phyloP scores from a whole-genome alignment of 2,888 invertebrate genomes.

The Melitaea athalia region DNA sequence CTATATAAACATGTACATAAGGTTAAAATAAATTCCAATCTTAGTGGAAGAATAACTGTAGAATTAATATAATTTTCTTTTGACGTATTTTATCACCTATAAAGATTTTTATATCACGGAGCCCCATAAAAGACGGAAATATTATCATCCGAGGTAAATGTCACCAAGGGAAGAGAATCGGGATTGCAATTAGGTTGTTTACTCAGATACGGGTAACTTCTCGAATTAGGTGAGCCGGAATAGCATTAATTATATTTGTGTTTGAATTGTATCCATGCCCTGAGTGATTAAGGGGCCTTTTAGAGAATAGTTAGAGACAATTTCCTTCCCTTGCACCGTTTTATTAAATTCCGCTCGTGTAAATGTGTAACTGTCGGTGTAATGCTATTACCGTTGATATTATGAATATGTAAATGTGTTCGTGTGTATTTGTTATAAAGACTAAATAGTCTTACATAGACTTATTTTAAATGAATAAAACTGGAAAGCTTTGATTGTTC shows the following conservation, averaged over 20 bases:
- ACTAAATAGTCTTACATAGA: no score
- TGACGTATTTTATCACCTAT: not conserved
- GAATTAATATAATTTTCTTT: not conserved
- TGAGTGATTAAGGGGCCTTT: conserved; percentile 60
- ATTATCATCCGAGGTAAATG: conserved; percentile 26
- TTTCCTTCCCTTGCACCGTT: conserved; percentile 62
- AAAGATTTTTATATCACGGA: conserved; percentile 6
- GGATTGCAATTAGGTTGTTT: conserved; percentile 74
- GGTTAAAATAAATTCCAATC: not conserved
- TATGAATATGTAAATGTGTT: not conserved
- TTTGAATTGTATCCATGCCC: conserved; percentile 76
- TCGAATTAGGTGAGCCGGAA: conserved; percentile 76
- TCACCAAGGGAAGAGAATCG: conserved; percentile 36
- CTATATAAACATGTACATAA: no score
- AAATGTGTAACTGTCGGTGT: conserved; percentile 1
- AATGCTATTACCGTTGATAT: not conserved
- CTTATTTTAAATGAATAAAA: no score
- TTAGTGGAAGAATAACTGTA: conserved; percentile 1
- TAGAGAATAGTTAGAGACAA: conserved; percentile 48
- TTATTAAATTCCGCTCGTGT: conserved; percentile 14
- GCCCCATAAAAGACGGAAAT: conserved; percentile 14
- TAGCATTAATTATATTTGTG: conserved; percentile 80
- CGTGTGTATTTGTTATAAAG: no score
- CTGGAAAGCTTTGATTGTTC: no score
- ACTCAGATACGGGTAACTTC: conserved; percentile 76